Percentiles rank a stretch among this genome's conserved stretches.
phyloP scores from a whole-genome alignment of 2,797 vertebrate species.

The Hyperoplus lanceolatus region DNA sequence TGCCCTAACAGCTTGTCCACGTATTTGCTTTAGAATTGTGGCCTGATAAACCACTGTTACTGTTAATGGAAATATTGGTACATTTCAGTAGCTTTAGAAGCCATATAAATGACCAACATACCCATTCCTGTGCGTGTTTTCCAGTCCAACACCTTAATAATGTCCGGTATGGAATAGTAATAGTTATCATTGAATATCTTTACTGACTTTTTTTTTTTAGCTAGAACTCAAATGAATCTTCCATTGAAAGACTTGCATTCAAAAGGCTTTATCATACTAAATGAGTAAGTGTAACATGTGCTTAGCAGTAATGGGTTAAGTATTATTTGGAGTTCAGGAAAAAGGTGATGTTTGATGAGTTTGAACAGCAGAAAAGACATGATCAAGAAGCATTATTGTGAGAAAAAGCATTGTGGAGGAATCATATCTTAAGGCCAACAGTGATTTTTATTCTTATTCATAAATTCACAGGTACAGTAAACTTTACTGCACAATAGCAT shows the following conservation, averaged over 20 bases:
- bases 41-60: no score
- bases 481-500: not conserved
- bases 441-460: not conserved
- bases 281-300: not conserved
- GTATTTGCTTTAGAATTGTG: not conserved
- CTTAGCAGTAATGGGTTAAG: not conserved
- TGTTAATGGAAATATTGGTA: not conserved
- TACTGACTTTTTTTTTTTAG: not conserved
- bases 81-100: no score
- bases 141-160: no score
- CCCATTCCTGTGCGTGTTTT: no score
- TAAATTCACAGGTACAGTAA: not conserved
- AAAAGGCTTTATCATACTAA: not conserved
- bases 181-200: not conserved
- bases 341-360: not conserved
- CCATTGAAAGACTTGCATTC: not conserved
- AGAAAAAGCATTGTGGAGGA: slow-evolving; percentile 9
- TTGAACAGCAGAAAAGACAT: not conserved
- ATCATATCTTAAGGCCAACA: not conserved
- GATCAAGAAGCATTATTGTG: not conserved
- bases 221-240: not conserved
- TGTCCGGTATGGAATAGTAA: no score
- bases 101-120: no score
- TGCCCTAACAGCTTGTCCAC: not conserved
- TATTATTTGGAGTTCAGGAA: not conserved